A percentile compares a stretch with the other conserved stretches of the same genome.
Conservation (phyloP, 2,888 invertebrate species). For the Yponomeuta cagnagella region DNA sequence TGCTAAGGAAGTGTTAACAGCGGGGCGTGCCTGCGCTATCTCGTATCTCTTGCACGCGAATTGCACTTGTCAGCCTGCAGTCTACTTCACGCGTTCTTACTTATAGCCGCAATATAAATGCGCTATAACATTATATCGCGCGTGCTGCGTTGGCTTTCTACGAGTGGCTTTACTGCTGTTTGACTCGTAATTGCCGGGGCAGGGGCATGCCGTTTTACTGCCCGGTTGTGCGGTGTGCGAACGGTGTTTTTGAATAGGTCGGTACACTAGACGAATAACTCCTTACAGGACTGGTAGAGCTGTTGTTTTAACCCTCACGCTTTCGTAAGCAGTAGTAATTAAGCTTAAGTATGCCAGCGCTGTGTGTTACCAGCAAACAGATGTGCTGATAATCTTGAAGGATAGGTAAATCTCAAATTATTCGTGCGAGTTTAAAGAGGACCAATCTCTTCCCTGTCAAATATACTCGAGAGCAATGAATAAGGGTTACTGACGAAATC, state of each 20-base stretch:
- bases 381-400: no score
- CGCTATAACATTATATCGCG: slow-evolving; percentile 5
- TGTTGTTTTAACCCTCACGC: no score
- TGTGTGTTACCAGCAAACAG: no score
- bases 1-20: slow-evolving; percentile 58
- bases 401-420: no score
- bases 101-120: slow-evolving; percentile 2
- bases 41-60: slow-evolving; percentile 52
- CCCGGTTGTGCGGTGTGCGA: not conserved
- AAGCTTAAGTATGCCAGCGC: no score
- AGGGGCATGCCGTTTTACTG: not conserved
- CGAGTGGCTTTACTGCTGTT: slow-evolving; percentile 6
- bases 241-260: not conserved
- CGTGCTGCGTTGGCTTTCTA: slow-evolving; percentile 10
- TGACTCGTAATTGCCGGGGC: slow-evolving; percentile 3
- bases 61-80: slow-evolving; percentile 55
- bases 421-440: no score
- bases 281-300: no score
- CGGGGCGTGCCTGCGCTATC: slow-evolving; percentile 60
- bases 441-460: no score
- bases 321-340: no score
- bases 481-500: no score
- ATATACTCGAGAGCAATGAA: no score
- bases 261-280: not conserved
- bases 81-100: slow-evolving; percentile 13